phyloP scores from a whole-genome alignment of 2,113 vertebrate species.

The Tragelaphus buxtoni region DNA sequence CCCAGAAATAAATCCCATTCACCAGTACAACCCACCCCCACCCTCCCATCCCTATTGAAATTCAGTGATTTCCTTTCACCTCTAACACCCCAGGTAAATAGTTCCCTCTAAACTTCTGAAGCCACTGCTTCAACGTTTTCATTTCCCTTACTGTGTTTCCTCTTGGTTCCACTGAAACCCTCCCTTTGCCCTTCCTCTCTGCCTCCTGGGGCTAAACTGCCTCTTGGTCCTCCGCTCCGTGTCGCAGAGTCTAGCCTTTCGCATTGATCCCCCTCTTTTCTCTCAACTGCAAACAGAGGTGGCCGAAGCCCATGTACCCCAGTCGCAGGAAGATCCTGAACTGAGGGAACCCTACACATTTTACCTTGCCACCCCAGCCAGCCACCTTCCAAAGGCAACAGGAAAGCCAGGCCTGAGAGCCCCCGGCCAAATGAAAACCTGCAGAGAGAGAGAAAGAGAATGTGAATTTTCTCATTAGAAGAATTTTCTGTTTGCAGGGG shows the following conservation, averaged over 20 bases:
- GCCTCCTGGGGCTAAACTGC: neutral
- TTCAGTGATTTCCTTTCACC: neutral
- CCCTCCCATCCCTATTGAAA: neutral
- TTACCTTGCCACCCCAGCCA: constrained; percentile 88
- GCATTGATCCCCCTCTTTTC: neutral
- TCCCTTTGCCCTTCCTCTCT: neutral
- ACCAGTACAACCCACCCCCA: neutral
- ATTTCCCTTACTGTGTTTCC: constrained; percentile 22
- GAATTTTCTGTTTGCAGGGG: constrained; percentile 64
- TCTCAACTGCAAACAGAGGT: constrained; percentile 4
- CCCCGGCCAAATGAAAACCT: constrained; percentile 88
- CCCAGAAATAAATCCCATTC: neutral
- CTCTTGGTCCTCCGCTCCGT: neutral
- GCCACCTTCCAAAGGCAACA: constrained; percentile 91
- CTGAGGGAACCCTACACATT: constrained; percentile 88
- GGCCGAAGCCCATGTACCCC: constrained; percentile 23
- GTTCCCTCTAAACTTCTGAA: constrained; percentile 44
- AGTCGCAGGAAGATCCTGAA: constrained; percentile 73
- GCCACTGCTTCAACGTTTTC: constrained; percentile 24
- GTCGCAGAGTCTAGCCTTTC: neutral
- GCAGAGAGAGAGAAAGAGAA: neutral
- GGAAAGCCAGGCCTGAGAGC: constrained; percentile 89
- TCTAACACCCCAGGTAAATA: constrained; percentile 23
- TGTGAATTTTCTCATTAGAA: constrained; percentile 82
- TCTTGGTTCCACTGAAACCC: neutral